phyloP scores from a whole-genome alignment of 1,140 invertebrate species.

The Orussus abietinus region DNA sequence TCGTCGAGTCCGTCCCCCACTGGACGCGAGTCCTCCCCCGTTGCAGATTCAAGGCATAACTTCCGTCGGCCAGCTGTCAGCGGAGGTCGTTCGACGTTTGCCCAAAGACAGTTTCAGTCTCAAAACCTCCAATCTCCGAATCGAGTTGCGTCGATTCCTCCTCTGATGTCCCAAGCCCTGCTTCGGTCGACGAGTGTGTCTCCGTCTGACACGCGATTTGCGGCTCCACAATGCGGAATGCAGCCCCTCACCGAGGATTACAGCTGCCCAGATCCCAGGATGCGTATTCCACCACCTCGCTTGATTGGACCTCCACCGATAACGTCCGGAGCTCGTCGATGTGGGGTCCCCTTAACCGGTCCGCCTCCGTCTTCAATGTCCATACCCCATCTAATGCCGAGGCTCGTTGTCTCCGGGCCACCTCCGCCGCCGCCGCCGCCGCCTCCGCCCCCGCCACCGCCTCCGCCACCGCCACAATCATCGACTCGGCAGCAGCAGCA shows the following conservation, averaged over 20 bases:
- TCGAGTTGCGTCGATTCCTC: slow-evolving; percentile 32
- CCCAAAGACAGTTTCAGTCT: slow-evolving; percentile 25
- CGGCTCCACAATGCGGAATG: too few relatives aligned
- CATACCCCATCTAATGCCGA: too few relatives aligned
- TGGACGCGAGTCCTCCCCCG: slow-evolving; percentile 30
- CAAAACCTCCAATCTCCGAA: slow-evolving; percentile 29
- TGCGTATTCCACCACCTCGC: slow-evolving; percentile 44
- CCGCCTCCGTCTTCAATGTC: too few relatives aligned
- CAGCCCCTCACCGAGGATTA: too few relatives aligned
- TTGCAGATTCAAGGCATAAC: slow-evolving; percentile 32
- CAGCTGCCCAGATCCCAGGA: slow-evolving; percentile 27
- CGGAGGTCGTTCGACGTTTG: too few relatives aligned
- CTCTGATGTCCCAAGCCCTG: slow-evolving; percentile 38
- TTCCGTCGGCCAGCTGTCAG: slow-evolving; percentile 32
- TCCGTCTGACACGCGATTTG: too few relatives aligned
- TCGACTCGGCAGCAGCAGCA: slow-evolving; percentile 39
- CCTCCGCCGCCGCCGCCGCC: slow-evolving; percentile 35
- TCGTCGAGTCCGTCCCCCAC: slow-evolving; percentile 46
- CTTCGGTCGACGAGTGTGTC: slow-evolving; percentile 40
- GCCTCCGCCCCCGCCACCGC: slow-evolving; percentile 17
- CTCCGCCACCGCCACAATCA: slow-evolving; percentile 15
- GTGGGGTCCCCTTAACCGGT: too few relatives aligned
- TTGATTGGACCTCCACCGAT: slow-evolving; percentile 37
- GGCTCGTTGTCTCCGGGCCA: too few relatives aligned
- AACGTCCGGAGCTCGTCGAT: too few relatives aligned